Evolutionary conservation across 2,888 invertebrate species (phyloP).

Genomic region (Hypercompe scribonia): DNA sequence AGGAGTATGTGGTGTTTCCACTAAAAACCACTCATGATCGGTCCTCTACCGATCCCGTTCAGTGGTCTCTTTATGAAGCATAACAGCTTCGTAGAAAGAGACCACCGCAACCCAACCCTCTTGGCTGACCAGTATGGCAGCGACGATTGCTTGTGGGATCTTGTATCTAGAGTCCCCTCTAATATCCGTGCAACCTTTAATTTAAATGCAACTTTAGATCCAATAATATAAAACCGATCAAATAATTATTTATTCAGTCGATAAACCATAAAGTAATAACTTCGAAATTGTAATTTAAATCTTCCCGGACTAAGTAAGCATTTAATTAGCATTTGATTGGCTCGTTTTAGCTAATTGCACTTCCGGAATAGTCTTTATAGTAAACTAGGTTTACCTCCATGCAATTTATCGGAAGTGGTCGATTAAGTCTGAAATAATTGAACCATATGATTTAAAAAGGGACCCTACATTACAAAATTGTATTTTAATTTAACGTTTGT

Average conservation of each 20-base stretch:
- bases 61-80: too few species aligned
- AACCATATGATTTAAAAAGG: not conserved
- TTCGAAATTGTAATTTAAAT: constrained; percentile 31
- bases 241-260: not conserved
- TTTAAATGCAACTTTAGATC: not conserved
- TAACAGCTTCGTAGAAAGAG: too few species aligned
- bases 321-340: constrained; percentile 34
- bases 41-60: too few species aligned
- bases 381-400: constrained; percentile 19
- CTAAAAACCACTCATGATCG: too few species aligned
- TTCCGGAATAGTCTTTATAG: constrained; percentile 26
- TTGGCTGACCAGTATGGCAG: too few species aligned
- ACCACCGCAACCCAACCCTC: too few species aligned
- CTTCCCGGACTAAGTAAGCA: constrained; percentile 26
- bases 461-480: not conserved
- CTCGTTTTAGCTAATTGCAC: constrained; percentile 35
- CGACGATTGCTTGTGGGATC: too few species aligned
- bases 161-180: too few species aligned
- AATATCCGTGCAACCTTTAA: not conserved
- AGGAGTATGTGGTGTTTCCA: too few species aligned
- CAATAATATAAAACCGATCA: not conserved
- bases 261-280: constrained; percentile 8
- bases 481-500: not conserved
- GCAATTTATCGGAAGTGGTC: constrained; percentile 10
- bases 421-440: constrained; percentile 7